Percentiles rank a stretch among this genome's conserved stretches.
These are phyloP conservation scores for Amphiduros pacificus DNA, from an alignment of 2,888 invertebrate species.

Conservation along the genomic window DNA sequence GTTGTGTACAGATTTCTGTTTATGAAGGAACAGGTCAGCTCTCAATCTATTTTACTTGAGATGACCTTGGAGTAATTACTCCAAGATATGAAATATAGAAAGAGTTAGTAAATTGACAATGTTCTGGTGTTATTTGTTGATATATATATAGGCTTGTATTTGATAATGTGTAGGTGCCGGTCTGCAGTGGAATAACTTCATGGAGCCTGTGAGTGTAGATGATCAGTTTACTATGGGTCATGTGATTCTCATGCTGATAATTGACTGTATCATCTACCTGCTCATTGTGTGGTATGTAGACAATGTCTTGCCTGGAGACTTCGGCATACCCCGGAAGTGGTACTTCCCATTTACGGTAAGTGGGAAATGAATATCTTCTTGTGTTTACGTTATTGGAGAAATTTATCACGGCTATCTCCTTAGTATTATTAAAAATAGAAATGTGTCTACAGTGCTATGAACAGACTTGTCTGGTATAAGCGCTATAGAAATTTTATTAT, in stretches of 20 bases:
- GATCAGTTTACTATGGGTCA: background rate
- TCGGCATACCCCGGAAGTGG: conserved; percentile 5
- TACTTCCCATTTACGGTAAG: conserved; percentile 31
- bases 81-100: no score
- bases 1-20: conserved; percentile 73
- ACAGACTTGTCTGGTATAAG: no score
- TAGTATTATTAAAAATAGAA: no score
- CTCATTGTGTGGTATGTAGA: conserved; percentile 29
- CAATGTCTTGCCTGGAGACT: conserved; percentile 21
- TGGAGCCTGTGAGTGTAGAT: conserved; percentile 36
- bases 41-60: no score
- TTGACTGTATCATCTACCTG: conserved; percentile 23
- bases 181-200: conserved; percentile 37
- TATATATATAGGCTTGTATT: no score
- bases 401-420: no score
- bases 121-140: no score
- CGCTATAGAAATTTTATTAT: background rate
- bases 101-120: no score
- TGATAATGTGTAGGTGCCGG: conserved; percentile 12
- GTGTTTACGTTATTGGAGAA: background rate
- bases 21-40: conserved; percentile 71
- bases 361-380: background rate
- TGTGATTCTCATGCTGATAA: background rate
- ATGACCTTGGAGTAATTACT: no score
- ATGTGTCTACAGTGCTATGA: no score